These are phyloP conservation scores for Dermolepida albohirtum DNA, from an alignment of 2,888 invertebrate genomes.

Conservation along the genomic window DNA sequence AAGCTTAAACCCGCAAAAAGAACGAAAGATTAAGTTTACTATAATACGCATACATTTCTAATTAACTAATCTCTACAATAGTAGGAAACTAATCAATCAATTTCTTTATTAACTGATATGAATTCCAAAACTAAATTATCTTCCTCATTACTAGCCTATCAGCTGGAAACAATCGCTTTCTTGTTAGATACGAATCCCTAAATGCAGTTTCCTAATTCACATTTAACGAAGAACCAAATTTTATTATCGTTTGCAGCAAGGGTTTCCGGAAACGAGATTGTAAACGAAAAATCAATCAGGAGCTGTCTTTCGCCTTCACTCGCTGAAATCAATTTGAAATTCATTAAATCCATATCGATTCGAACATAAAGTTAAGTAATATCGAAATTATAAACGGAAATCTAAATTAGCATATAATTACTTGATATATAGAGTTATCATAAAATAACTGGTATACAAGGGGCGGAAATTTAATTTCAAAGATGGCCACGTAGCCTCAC, in stretches of 20 bases:
- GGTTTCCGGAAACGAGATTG: neutral
- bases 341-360: neutral
- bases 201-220: slow-evolving; percentile 8
- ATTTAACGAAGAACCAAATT: neutral
- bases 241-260: neutral
- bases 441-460: too few species aligned
- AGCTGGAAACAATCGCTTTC: neutral
- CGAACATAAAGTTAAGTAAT: neutral
- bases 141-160: neutral
- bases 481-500: too few species aligned
- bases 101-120: neutral
- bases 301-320: neutral
- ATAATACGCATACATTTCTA: too few species aligned
- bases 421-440: too few species aligned
- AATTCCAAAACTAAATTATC: neutral
- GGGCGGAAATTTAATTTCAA: too few species aligned
- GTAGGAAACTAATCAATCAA: too few species aligned
- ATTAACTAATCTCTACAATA: too few species aligned
- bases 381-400: too few species aligned
- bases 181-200: neutral
- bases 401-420: too few species aligned
- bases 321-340: neutral
- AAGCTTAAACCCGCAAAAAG: too few species aligned
- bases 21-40: too few species aligned
- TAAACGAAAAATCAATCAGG: slow-evolving; percentile 9